Base-by-base conservation (phyloP, 2,797 vertebrate species). In the Myioborus melanocephalus region DNA sequence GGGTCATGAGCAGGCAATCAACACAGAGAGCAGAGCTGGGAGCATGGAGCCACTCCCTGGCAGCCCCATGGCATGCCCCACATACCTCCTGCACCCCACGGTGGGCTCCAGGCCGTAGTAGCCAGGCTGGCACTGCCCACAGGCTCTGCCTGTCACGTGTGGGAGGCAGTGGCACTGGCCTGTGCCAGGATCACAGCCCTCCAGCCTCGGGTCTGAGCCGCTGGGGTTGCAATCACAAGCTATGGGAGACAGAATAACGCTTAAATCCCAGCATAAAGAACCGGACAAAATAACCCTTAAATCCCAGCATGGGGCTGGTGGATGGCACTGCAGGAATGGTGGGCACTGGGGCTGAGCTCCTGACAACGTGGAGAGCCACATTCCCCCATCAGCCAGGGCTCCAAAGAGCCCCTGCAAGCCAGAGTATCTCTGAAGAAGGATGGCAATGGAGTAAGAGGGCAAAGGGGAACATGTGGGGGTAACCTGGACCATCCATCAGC, bases 121-220 rank as follows among this genome's bases (percentile, higher is more conserved):
- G 69, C 99, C 98, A 0, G 97, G 97, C 86, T 98, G 96, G 68
- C 99, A 99, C 32, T 20, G 96, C 69, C 98, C 71, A 4, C 99
- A 99, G 66, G 98, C 97, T 63, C 98, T 98, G n/a, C 98, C 98
- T 0, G 85, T 98, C 93, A 99, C 98, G 0, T 98, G 98, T 21
- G 95, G 95, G 66, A 99, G 98, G 95, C 99, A 99, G 53, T 19
- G 35, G 71, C 99, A 99, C 61, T 97, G 97, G 83, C 99, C 99
- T 0, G 98, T 98, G 75, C 49, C 13, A 1, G 98, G 96, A 92
- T 99, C 95, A 2, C 99, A 99, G 93, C 98, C 95, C 10, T 95
- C 96, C n/a, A 75, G 75, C 15, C 91, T 94, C 0, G 84, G 94
- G 20, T 90, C 96, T 2, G 98, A 98, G 68, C 99, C 99, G 0